A percentile compares a stretch with the other conserved stretches of the same genome.
These are phyloP conservation scores for Sebastes alutus DNA, from an alignment of 2,797 vertebrate species.

Conservation along the genomic window DNA sequence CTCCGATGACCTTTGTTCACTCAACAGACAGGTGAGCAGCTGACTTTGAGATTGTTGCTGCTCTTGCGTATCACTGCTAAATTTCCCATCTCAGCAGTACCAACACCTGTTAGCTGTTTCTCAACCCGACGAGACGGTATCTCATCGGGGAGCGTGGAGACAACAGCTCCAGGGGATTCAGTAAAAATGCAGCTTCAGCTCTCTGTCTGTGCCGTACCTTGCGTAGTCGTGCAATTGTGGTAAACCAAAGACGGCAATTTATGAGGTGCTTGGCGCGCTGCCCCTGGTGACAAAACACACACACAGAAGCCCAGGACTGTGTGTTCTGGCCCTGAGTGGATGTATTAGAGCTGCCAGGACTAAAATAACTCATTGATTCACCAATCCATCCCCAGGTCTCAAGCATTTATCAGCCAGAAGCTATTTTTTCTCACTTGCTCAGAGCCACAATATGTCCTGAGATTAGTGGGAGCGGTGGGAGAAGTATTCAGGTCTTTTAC, in stretches of 20 bases:
- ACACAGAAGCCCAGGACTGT: conserved; percentile 34
- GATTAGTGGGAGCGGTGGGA: background rate
- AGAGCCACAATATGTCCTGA: conserved; percentile 1
- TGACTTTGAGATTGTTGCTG: conserved; percentile 17
- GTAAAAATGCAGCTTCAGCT: conserved; percentile 44
- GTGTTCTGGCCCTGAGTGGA: conserved; percentile 16
- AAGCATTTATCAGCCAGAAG: conserved; percentile 30
- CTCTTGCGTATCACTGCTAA: conserved; percentile 15
- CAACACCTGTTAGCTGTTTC: conserved; percentile 53
- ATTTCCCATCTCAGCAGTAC: conserved; percentile 41
- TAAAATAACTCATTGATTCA: conserved; percentile 67
- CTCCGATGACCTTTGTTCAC: conserved; percentile 18
- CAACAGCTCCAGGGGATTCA: conserved; percentile 34
- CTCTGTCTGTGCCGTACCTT: conserved; percentile 38
- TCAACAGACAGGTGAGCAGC: conserved; percentile 24
- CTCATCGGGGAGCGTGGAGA: conserved; percentile 41
- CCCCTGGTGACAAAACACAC: conserved; percentile 23
- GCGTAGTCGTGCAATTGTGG: conserved; percentile 28
- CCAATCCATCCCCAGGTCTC: conserved; percentile 14
- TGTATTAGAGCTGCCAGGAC: conserved; percentile 40
- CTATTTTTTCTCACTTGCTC: conserved; percentile 34
- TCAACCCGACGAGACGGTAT: conserved; percentile 39
- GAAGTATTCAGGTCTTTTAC: background rate
- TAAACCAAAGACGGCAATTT: conserved; percentile 28
- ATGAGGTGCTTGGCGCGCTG: conserved; percentile 43